Conservation (phyloP, 2,113 vertebrate species). For the Ceyx melanurus region DNA sequence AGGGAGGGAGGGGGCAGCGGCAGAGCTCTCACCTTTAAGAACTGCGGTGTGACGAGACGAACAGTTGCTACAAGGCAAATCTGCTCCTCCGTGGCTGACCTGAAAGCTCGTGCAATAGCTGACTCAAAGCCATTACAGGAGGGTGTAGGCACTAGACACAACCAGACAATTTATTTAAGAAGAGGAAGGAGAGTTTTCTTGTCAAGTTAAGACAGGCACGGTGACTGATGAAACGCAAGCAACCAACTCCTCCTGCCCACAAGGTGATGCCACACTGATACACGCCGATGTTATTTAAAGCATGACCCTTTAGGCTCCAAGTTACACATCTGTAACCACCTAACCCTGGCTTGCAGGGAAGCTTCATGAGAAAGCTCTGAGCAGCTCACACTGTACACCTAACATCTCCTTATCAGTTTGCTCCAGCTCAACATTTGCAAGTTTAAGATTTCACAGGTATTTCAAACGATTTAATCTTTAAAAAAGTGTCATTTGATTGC, state of each 20-base stretch:
- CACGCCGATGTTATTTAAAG: neutral
- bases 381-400: neutral
- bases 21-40: slow-evolving; percentile 82
- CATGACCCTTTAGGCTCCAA: neutral
- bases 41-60: slow-evolving; percentile 82
- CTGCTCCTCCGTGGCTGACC: slow-evolving; percentile 85
- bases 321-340: neutral
- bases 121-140: slow-evolving; percentile 85
- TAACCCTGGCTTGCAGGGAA: neutral
- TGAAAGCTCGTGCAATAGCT: slow-evolving; percentile 78
- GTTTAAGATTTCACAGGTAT: neutral
- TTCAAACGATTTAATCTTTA: neutral
- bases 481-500: neutral
- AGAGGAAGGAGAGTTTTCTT: slow-evolving; percentile 18
- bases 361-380: neutral
- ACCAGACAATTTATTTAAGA: slow-evolving; percentile 40
- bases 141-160: slow-evolving; percentile 83
- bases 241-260: neutral
- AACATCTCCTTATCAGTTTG: neutral
- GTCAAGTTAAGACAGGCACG: neutral
- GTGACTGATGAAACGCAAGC: neutral
- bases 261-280: neutral
- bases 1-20: neutral
- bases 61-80: slow-evolving; percentile 91
- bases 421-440: neutral